Percentiles rank a stretch among this genome's conserved stretches.
These are phyloP conservation scores for Drosophila stalkeri DNA, from an alignment of 2,888 invertebrate genomes.

Conservation along the genomic window DNA sequence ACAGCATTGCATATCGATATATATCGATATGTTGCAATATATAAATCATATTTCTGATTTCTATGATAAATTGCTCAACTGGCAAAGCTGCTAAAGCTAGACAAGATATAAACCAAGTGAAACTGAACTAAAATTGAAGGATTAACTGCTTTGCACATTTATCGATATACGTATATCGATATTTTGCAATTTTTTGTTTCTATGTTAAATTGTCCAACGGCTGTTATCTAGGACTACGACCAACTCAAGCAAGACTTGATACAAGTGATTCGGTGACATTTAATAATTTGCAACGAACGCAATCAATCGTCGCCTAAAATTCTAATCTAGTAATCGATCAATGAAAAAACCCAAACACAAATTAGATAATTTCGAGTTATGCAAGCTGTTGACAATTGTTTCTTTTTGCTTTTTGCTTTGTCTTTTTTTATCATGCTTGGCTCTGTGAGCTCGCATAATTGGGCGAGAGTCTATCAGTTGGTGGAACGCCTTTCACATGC, in stretches of 20 bases:
- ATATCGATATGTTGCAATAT: no score
- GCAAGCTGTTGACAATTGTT: slow-evolving; percentile 4
- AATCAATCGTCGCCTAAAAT: not conserved
- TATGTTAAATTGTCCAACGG: no score
- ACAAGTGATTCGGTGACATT: not conserved
- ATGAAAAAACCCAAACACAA: not conserved
- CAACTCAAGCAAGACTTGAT: no score
- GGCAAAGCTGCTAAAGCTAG: not conserved
- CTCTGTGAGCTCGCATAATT: slow-evolving; percentile 23
- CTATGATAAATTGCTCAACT: not conserved
- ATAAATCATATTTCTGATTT: no score
- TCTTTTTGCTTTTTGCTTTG: not conserved
- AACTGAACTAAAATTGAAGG: no score
- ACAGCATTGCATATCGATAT: no score
- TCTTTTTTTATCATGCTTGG: slow-evolving; percentile 17
- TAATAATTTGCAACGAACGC: not conserved
- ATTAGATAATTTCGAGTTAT: not conserved
- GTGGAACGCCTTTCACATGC: slow-evolving; percentile 2
- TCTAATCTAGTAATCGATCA: not conserved
- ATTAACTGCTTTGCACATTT: no score
- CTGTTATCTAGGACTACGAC: not conserved
- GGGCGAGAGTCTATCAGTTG: slow-evolving; percentile 15
- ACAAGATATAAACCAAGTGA: no score
- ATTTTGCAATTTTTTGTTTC: no score
- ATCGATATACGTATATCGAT: no score